Evolutionary conservation across 2,113 vertebrate genomes (phyloP), one percentile per base, ranked within the genome.

Genomic region (Gymnorhina tibicen): DNA sequence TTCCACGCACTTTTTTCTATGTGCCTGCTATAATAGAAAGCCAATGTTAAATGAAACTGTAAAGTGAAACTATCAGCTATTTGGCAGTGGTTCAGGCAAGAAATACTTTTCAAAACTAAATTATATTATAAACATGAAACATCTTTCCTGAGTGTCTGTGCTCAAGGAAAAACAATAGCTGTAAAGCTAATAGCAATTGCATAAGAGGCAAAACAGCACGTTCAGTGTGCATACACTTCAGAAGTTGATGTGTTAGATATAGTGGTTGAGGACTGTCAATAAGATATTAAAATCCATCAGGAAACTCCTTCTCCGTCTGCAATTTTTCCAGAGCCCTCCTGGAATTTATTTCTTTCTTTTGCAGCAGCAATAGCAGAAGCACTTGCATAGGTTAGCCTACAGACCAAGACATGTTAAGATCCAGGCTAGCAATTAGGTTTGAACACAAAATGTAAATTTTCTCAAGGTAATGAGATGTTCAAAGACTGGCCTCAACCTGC

Each of bases 341-440:
- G 56, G 47, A 83, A 46, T 79, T 37, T 2, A 8, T 70, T 44
- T 35, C 50, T 47, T 62, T 41, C 23, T 15, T 44, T 50, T 27
- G 35, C 16, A 63, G 49, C 55, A 68, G 53, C 47, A 81, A 37
- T 13, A 84, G 44, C 30, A 90, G 93, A 81, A 92, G 28, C 37
- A 33, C n/a, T 76, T 77, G 35, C 68, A 80, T 3, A 50, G 67
- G 13, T 95, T 76, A 56, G 8, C 64, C 60, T 80, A 30, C 85
- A 93, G 76, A 93, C 55, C 32, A 86, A 84, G 85, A 77, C 85
- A 60, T 58, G 85, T 84, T 84, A 87, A 68, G 72, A 81, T 67
- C 58, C 64, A 81, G 41, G 39, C 56, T 84, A 85, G 79, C 53
- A 96, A 94, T 95, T 96, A 95, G 60, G 91, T 91, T 90, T 72